Evolutionary conservation across 2,113 vertebrate genomes (phyloP), one percentile per base, ranked within the genome.

Genomic region (Gobio gobio): DNA sequence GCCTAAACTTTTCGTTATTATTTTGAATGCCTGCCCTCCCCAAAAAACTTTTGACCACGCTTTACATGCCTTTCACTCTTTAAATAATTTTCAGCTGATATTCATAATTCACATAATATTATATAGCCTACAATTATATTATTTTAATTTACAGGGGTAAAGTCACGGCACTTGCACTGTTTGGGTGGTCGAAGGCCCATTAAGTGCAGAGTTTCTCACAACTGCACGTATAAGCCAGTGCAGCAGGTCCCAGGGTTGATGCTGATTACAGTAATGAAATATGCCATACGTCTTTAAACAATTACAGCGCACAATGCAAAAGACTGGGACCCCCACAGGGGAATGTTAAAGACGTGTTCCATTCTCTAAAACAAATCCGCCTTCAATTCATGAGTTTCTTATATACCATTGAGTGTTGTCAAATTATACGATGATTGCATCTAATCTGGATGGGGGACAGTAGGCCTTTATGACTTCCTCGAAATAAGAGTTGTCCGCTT

Each of bases 261-360:
- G 95, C 95, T 98, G 95, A 97, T 97, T 97, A 97, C 96, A 95
- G 95, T 97, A 97, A 97, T 97, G 93, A 94, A 97, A 96, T 95
- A 95, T 97, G 96, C 95, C 96, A 97, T 95, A 96, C 96, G 96
- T 96, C 95, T 96, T 95, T 94, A 96, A 96, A 94, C 94, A 96
- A 96, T 97, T 96, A 97, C 93, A 89, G 94, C 90, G 93, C 91
- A 96, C 95, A 97, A 95, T 95, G 93, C 88, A 90, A 92, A 86
- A 93, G 89, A 58, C 92, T 20, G 91, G 93, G 94, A 95, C 94
- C 94, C 95, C 96, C 94, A 93, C 92, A 87, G 95, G 78, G 95
- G 93, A 93, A 95, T 95, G 95, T 94, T 96, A 96, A 95, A 93
- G 94, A 95, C 94, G 93, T 93, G 92, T 95, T 94, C 94, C 91